Base-by-base conservation (phyloP, 2,113 vertebrate genomes). In the Tenrec ecaudatus region DNA sequence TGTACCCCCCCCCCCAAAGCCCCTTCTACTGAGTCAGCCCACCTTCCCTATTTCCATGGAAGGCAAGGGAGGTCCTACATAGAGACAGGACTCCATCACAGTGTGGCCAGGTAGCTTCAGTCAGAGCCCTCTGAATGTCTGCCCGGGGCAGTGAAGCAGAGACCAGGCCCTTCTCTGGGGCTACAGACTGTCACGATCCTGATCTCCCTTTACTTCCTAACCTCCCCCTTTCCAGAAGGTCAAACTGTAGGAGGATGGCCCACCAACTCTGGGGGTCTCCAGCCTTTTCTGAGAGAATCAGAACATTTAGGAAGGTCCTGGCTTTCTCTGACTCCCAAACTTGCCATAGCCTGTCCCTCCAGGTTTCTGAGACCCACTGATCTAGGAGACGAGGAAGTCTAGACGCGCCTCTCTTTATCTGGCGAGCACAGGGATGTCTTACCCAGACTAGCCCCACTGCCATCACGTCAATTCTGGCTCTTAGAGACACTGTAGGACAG, bases 261-360 rank as follows among this genome's bases (percentile, higher is more conserved):
- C 60, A 23, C 14, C 17, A 0, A 8, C 66, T 20, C 2, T 53
- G 6, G 8, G 0, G 0, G 4, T 31, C 16, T 19, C 58, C 58
- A 9, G 57, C 36, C 73, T 33, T n/a, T 88, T 71, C 31, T 9
- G 16, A 80, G 22, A 38, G 69, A 78, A 78, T 29, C 25, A 1
- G 27, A 53, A 27, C 76, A 23, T 27, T 71, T 17, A 16, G 58
- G 53, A 77, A 71, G 57, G 23, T 62, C 58, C 33, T 31, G 75
- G 64, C 62, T 31, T n/a, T n/a, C 62, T 76, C 16, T 9, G 16
- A 76, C 16, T 76, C 78, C n/a, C 20, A 47, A 22, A 58, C 27
- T 86, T 86, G 19, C 60, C 60, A 25, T 4, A 22, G 23, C 60
- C 23, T 7, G 20, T 22, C 23, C 57, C 57, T 86, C 53, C 17